Evolutionary conservation across 2,888 invertebrate genomes (phyloP), one percentile per base, ranked within the genome.

Genomic region (Dicycla oo): DNA sequence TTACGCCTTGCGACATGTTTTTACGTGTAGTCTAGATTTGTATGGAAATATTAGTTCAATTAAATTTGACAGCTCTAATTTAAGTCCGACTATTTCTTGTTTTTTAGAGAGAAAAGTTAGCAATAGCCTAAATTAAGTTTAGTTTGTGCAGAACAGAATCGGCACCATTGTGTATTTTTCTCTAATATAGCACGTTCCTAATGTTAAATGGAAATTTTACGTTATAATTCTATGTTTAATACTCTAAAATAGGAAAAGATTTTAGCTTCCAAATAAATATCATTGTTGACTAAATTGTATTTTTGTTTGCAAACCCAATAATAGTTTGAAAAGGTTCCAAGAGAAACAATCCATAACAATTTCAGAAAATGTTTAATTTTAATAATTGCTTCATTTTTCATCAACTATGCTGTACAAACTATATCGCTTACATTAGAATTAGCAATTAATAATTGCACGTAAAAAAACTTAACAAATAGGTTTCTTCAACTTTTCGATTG

Each of bases 401-500:
- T 94, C 95, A 94, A 94, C 95, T 95, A 95, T 94, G 96, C 96
- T 95, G 94, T 96, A 96, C 95, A 96, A 94, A 95, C 96, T 96
- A 96, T 94, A 92, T 94, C 91, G 95, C 96, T 96, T 96, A 96
- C 93, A 95, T 94, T 95, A 94, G 90, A 94, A 94, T 95, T 96
- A 96, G 96, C 96, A 95, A 95, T 96, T 95, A 96, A 96, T 95
- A 96, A 96, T 96, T 96, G 96, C 96, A 96, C 96, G 96, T 96
- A 96, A 96, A 96, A 93, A 96, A 96, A 96, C 96, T 96, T 96
- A 96, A 96, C 95, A 95, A 96, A 94, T 95, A 96, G 92, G 91
- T 95, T 95, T 90, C 92, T 93, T 95, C 94, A 96, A 95, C 95
- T 93, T 95, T 95, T 96, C 94, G 93, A 94, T 94, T 96, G 96